Evolutionary conservation across 2,888 invertebrate species (phyloP).

Genomic region (Stomorhina lunata): DNA sequence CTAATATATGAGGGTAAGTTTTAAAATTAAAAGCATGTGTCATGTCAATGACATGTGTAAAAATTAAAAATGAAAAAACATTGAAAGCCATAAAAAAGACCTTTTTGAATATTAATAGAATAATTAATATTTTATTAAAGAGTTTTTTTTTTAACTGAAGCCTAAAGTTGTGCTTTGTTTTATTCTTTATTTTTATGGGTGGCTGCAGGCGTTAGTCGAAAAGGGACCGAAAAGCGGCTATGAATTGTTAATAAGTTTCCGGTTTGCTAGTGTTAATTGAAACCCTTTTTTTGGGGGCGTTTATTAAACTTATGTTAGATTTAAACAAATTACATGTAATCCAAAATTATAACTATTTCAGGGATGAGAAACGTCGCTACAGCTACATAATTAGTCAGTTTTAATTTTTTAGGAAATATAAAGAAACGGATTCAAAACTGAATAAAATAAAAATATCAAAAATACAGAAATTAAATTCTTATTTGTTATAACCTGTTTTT

Average conservation of each 20-base stretch:
- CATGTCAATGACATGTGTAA: conserved; percentile 55
- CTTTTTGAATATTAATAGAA: conserved; percentile 66
- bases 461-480: too few relatives aligned
- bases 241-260: conserved; percentile 44
- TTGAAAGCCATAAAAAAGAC: conserved; percentile 24
- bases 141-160: conserved; percentile 33
- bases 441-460: too few relatives aligned
- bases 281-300: conserved; percentile 3
- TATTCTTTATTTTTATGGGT: neutral
- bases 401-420: too few relatives aligned
- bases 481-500: too few relatives aligned
- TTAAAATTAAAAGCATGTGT: too few relatives aligned
- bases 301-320: neutral
- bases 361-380: too few relatives aligned
- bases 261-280: neutral
- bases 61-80: conserved; percentile 25
- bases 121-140: conserved; percentile 56
- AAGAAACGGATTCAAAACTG: too few relatives aligned
- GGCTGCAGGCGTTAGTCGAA: neutral
- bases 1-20: neutral
- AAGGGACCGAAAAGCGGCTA: neutral
- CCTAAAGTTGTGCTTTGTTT: conserved; percentile 5
- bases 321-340: neutral
- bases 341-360: too few relatives aligned
- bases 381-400: too few relatives aligned